These are phyloP conservation scores for Ictalurus punctatus DNA, from an alignment of 2,113 vertebrate genomes.

Conservation along the genomic window DNA sequence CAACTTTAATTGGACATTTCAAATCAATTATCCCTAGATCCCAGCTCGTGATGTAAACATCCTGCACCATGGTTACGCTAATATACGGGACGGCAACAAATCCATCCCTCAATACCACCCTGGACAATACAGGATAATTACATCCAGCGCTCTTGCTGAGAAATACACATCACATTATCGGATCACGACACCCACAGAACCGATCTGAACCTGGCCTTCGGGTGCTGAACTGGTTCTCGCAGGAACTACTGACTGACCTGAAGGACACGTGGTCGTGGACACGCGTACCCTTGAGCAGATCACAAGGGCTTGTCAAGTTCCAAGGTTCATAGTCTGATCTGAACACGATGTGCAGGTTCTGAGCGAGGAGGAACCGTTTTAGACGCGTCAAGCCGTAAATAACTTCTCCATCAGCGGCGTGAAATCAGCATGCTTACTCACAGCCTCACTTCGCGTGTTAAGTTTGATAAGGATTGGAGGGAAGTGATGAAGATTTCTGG, in stretches of 20 bases:
- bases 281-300: neutral
- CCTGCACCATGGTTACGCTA: neutral
- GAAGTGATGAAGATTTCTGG: neutral
- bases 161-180: neutral
- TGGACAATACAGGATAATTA: neutral
- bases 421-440: neutral
- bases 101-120: neutral
- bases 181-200: neutral
- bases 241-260: neutral
- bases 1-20: constrained; percentile 24
- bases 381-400: neutral
- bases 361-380: neutral
- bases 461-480: neutral
- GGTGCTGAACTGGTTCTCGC: neutral
- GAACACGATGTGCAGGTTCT: neutral
- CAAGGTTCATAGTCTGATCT: neutral
- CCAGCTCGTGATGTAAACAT: constrained; percentile 12
- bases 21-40: constrained; percentile 4
- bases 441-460: neutral
- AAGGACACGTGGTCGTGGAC: neutral
- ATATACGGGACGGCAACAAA: neutral
- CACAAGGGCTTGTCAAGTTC: neutral
- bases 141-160: neutral
- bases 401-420: neutral
- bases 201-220: neutral